Base-by-base conservation (phyloP, 1,140 invertebrate species). In the Ptiloglossa arizonensis region DNA sequence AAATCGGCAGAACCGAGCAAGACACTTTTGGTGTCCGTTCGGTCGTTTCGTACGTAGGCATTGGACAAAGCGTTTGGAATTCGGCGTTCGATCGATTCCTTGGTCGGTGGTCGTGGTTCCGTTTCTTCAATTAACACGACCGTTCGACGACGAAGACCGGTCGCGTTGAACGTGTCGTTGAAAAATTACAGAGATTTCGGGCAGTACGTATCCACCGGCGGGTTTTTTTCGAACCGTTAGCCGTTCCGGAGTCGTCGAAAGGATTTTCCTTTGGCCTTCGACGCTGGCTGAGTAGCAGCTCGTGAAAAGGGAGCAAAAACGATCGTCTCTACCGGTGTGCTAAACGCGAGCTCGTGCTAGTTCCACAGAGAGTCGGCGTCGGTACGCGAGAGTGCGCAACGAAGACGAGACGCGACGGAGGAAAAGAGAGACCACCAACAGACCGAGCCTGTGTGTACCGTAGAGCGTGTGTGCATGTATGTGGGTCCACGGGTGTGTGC, bases 291-390 rank as follows among this genome's bases (percentile, higher is more conserved):
- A 81, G 77, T 81, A 87, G 87, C 81, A 80, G 75, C 80, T 72
- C 68, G 74, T 80, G 80, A 79, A 85, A 87, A 82, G 83, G 83
- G 83, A 82, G 73, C 83, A 87, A 84, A 84, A 87, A 86, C 83
- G 80, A 81, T 75, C 71, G 70, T 59, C 79, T 74, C 80, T 74
- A 46, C 60, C 64, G 60, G 78, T 52, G 78, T 56, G 56, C 64
- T 87, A 74, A 81, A 73, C 81, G 79, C 75, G 70, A 77, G 62
- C 52, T 62, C 70, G 56, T 57, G 66, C 57, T 63, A 52, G 69
- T 79, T 75, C 60, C 63, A 63, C 79, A 62, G 22, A 46, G 73
- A 38, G 29, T 50, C 13, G 8, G 27, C 17, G 48, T 50, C 17
- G 46, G 64, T 22, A 67, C 64, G 29, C 64, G 46, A 44, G 67